Evolutionary conservation across 2,113 vertebrate genomes (phyloP), one percentile per base, ranked within the genome.

Genomic region (Aegotheles bennettii): DNA sequence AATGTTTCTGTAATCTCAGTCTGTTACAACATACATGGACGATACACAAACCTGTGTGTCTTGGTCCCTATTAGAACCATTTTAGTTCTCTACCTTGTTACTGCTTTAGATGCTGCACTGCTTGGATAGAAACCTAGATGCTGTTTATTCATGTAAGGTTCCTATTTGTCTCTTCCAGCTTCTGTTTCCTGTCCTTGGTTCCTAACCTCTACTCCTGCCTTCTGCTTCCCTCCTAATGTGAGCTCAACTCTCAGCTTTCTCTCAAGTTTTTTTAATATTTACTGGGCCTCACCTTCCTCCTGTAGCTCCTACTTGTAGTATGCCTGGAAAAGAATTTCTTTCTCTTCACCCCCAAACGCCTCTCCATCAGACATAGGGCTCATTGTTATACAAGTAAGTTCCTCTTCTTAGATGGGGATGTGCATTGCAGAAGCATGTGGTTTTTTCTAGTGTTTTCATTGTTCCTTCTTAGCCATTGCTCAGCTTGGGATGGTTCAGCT

Each of bases 101-200:
- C 64, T 93, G 83, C 92, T 89, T 59, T 94, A 89, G 86, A 60
- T 88, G 83, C 88, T 95, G 81, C 63, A 40, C 71, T 91, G 64
- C 75, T 3, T 33, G 64, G 84, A 29, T 50, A 88, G 84, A 74
- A 92, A 48, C 70, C 90, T 45, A 65, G 68, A 63, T 93, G 79
- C 92, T 73, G 36, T 90, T 95, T 95, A 96, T 96, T 98, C 95
- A 98, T 69, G 57, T 60, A 84, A 97, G 97, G 91, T 98, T 98
- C 97, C 97, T 97, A n/a, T 98, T 98, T 98, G 97, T 98, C 97
- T 98, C 96, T 98, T 98, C 97, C 98, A 98, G 98, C 98, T 97
- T 98, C 98, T 98, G 98, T 97, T 95, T 98, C 97, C 98, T 98
- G 98, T 77, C 97, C 98, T 98, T 38, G 98, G 97, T 97, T 98